Base-by-base conservation (phyloP, 2,113 vertebrate genomes). In the Ophthalmolycus amberensis region DNA sequence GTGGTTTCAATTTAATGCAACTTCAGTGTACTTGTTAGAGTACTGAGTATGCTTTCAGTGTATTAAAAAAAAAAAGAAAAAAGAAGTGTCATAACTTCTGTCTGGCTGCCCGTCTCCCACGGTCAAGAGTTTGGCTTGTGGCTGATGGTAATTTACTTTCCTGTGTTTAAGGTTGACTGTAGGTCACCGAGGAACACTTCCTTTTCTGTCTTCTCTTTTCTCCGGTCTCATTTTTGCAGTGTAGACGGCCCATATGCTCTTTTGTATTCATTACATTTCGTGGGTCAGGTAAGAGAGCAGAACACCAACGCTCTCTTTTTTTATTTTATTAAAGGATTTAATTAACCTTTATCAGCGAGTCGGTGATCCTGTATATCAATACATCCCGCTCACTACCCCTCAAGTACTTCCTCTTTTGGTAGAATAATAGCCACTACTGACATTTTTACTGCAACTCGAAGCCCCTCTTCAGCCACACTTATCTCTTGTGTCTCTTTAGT, bases 71-170 rank as follows among this genome's bases (percentile, higher is more conserved):
- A 44, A 44, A 6, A 25, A 34, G 7, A 20, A 50, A 18, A 20
- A 50, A 18, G 18, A 10, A 44, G 1, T 40, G 12, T 34, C 9
- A 9, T 18, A 20, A 34, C 72, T 65, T 71, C 46, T 88, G 75
- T 68, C 63, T 1, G 25, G 6, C 46, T 79, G 63, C 75, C 56
- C 10, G 0, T 66, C 73, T 65, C 25, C 58, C 32, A 66, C 11
- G 1, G 66, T 67, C 63, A 38, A 10, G 48, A 42, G 40, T 80
- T 64, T 68, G 70, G 62, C 69, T 50, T 60, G 40, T 71, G 76
- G 64, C 63, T 79, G 75, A 79, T 77, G 54, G 67, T 75, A 66
- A 87, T 85, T 85, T 87, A 69, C 73, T 62, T 64, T 25, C 20
- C 32, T 34, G 44, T 80, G 50, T 82, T 75, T 77, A 8, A 62